These are phyloP conservation scores for Ennomos quercinarius DNA, from an alignment of 2,888 invertebrate genomes.

Conservation along the genomic window DNA sequence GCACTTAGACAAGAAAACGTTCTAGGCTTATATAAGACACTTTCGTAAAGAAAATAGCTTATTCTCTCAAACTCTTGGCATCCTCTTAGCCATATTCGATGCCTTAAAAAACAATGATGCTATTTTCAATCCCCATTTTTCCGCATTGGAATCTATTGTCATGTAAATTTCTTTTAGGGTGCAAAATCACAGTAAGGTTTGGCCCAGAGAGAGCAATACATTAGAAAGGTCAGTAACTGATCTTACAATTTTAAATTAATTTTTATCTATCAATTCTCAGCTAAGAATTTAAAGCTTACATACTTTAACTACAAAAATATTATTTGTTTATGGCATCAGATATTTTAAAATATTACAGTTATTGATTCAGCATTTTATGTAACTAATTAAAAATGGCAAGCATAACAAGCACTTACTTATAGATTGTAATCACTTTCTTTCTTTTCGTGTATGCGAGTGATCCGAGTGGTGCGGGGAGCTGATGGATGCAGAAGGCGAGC, in stretches of 20 bases:
- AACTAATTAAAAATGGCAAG: too few relatives aligned
- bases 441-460: too few relatives aligned
- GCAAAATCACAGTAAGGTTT: constrained; percentile 15
- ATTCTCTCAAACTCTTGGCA: constrained; percentile 13
- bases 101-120: constrained; percentile 38
- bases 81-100: constrained; percentile 13
- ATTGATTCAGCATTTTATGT: too few relatives aligned
- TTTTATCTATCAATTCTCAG: too few relatives aligned
- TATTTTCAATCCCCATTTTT: constrained; percentile 38
- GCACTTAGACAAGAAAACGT: constrained; percentile 14
- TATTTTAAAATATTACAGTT: too few relatives aligned
- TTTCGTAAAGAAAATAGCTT: constrained; percentile 19
- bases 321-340: too few relatives aligned
- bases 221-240: constrained; percentile 7
- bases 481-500: too few relatives aligned
- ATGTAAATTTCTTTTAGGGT: constrained; percentile 42
- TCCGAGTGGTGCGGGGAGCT: too few relatives aligned
- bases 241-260: background rate
- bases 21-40: constrained; percentile 10
- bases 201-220: constrained; percentile 3
- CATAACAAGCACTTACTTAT: too few relatives aligned
- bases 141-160: constrained; percentile 37
- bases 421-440: too few relatives aligned
- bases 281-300: too few relatives aligned
- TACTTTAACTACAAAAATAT: too few relatives aligned